Evolutionary conservation across 2,113 vertebrate genomes (phyloP).

Genomic region (Corythaixoides concolor): DNA sequence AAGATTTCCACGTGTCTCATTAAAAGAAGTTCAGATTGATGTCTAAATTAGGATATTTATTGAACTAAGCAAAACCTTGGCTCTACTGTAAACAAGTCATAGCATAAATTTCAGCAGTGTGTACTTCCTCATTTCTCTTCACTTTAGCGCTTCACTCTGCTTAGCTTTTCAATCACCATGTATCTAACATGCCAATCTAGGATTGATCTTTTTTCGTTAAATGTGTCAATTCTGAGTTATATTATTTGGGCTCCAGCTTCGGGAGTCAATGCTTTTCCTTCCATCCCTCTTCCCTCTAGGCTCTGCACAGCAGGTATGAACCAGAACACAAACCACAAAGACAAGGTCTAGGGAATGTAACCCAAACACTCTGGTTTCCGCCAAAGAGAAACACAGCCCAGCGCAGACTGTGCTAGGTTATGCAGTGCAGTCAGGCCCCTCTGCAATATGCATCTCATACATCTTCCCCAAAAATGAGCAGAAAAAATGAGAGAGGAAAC

Average conservation of each 20-base stretch:
- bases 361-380: neutral
- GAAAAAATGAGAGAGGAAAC: neutral
- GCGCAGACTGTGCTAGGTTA: neutral
- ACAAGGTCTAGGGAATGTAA: neutral
- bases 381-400: neutral
- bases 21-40: neutral
- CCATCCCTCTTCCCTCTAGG: neutral
- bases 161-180: neutral
- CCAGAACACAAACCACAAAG: neutral
- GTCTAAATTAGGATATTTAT: neutral
- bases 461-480: neutral
- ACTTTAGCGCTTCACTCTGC: neutral
- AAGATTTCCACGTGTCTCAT: neutral
- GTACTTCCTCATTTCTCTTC: neutral
- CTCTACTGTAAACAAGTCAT: neutral
- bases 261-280: neutral
- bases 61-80: neutral
- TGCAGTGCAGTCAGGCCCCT: neutral
- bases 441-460: neutral
- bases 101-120: neutral
- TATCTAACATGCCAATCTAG: neutral
- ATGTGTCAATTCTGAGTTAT: fast-evolving
- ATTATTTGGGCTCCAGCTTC: neutral
- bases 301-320: neutral
- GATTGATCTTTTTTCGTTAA: neutral